Evolutionary conservation across 37 sponge, comb jelly and placozoan species (phyloP).

Genomic region (Agelas oroides): DNA sequence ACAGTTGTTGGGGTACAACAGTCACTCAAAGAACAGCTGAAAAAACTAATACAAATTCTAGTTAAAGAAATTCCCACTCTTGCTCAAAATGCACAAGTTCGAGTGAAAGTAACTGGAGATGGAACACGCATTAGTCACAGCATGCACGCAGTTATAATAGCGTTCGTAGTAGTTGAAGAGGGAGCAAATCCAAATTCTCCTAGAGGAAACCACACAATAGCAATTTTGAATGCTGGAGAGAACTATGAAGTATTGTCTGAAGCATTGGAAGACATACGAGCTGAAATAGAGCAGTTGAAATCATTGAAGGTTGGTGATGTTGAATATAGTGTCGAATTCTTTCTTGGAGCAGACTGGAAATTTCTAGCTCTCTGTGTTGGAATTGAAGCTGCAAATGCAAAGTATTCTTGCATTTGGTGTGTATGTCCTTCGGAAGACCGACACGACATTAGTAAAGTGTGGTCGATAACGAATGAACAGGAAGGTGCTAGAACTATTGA

Average conservation of each 20-base stretch:
- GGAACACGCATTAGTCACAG: slow-evolving; percentile 12
- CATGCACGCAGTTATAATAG: background rate
- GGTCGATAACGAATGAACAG: no score
- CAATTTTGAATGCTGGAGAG: slow-evolving; percentile 1
- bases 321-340: background rate
- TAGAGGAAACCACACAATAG: slow-evolving; percentile 1
- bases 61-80: background rate
- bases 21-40: background rate
- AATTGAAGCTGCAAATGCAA: slow-evolving; percentile 18
- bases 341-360: slow-evolving; percentile 2
- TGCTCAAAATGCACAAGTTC: background rate
- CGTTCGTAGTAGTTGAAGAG: background rate
- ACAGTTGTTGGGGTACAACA: background rate
- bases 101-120: slow-evolving; percentile 24
- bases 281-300: background rate
- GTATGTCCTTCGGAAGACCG: background rate
- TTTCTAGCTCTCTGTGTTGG: slow-evolving; percentile 10
- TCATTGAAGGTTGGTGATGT: background rate
- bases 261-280: slow-evolving; percentile 8
- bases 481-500: no score
- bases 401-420: slow-evolving; percentile 22
- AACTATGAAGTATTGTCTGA: background rate
- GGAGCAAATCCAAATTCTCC: slow-evolving; percentile 3
- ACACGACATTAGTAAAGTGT: no score
- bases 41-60: background rate